Evolutionary conservation across 2,888 invertebrate species (phyloP), one percentile per base, ranked within the genome.

Genomic region (Lithophane semibrunnea): DNA sequence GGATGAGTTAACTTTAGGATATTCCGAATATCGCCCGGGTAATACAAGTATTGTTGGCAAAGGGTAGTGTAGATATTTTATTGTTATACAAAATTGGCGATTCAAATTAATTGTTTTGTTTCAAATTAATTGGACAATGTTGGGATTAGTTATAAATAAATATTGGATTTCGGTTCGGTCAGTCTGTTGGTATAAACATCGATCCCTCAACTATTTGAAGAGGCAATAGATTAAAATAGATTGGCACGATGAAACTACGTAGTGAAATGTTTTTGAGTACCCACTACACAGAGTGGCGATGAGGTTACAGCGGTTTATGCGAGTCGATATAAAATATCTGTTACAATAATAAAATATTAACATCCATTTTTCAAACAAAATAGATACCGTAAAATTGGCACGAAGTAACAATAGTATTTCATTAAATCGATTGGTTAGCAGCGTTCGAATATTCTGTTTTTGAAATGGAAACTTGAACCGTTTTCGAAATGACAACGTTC

Each of bases 1-100:
- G 75, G 73, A 79, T 82, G 56, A 80, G 69, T 80, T 75, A 86
- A 82, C 80, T 85, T 86, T 21, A 68, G 75, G 56, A 52, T 79
- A 77, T 81, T 81, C 67, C 66, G 67, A 79, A 80, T 84, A 84
- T 79, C 65, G 73, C n/a, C 56, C 71, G 75, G 75, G 54, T 58
- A 66, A 64, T 70, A 56, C 63, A 64, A 77, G 79, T 77, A 71
- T 83, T 80, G 84, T 79, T 72, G 16, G 42, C 12, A 37, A 75
- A 70, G 74, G 77, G 58, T 84, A 64, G 37, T 73, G 72, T 75
- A 56, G 73, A 73, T 68, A 61, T 78, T 75, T 67, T 73, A 69
- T 69, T 67, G 70, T 56, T 61, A 65, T 29, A 73, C 67, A 49
- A 61, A 82, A 74, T n/a, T 70, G 64, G 60, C 47, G 70, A n/a